Conservation (phyloP, 2,797 vertebrate genomes). For the Lates japonicus region DNA sequence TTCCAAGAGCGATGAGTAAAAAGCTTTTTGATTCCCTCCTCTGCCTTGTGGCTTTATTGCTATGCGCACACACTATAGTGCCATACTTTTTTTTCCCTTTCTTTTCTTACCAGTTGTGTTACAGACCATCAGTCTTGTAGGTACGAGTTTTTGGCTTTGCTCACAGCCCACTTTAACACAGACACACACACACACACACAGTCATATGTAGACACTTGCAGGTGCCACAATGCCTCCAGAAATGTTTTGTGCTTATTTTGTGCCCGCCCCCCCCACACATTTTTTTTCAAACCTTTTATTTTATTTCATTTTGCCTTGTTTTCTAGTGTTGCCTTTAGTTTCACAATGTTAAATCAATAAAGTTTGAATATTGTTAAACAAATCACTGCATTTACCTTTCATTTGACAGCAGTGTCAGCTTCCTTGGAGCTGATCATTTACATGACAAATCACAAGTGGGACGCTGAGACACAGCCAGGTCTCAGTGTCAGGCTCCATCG, state of each 20-base stretch:
- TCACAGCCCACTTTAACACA: conserved; percentile 31
- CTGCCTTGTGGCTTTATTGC: conserved; percentile 52
- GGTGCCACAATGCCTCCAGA: conserved; percentile 66
- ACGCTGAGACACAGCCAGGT: conserved; percentile 21
- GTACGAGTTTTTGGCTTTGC: conserved; percentile 58
- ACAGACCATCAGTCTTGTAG: conserved; percentile 49
- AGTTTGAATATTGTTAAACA: conserved; percentile 85
- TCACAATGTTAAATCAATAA: conserved; percentile 86
- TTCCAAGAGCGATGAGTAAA: conserved; percentile 48
- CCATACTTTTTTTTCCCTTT: conserved; percentile 19
- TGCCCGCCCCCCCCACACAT: background rate
- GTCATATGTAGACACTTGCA: conserved; percentile 60
- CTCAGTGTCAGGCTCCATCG: conserved; percentile 20
- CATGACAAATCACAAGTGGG: conserved; percentile 61
- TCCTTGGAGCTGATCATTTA: conserved; percentile 43
- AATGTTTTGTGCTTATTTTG: conserved; percentile 64
- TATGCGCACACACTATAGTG: conserved; percentile 45
- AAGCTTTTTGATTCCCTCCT: conserved; percentile 48
- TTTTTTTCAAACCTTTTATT: conserved; percentile 32
- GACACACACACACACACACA: conserved; percentile 36
- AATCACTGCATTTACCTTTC: conserved; percentile 27
- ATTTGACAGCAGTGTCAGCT: conserved; percentile 22
- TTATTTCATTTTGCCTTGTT: conserved; percentile 63
- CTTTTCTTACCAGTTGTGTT: conserved; percentile 22
- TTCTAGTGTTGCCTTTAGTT: conserved; percentile 84